Conservation (phyloP, 1,140 invertebrate genomes). For the Magallana angulata region DNA sequence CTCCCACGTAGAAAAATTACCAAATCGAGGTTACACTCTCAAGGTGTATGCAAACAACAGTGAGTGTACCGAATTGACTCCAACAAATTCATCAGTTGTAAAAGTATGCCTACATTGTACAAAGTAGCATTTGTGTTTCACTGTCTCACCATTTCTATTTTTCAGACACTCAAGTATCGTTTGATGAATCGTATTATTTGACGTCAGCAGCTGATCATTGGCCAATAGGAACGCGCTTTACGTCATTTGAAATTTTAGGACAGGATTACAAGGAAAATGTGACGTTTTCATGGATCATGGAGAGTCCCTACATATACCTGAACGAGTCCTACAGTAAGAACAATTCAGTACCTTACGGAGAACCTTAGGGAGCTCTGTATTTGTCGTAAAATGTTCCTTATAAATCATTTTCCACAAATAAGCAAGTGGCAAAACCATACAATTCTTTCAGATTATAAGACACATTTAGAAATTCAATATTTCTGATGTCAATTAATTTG, state of each 20-base stretch:
- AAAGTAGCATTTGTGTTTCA: too few species aligned
- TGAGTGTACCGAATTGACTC: neutral
- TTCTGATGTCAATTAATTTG: too few species aligned
- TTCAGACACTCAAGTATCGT: neutral
- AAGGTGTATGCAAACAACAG: slow-evolving; percentile 5
- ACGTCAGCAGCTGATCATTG: slow-evolving; percentile 3
- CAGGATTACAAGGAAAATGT: slow-evolving; percentile 23
- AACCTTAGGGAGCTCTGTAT: too few species aligned
- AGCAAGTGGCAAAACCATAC: too few species aligned
- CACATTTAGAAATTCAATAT: too few species aligned
- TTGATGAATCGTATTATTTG: neutral
- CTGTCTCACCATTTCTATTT: too few species aligned
- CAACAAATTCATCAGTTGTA: neutral
- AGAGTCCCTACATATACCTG: neutral
- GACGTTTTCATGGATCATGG: neutral
- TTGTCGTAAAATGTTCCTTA: too few species aligned
- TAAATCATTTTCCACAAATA: too few species aligned
- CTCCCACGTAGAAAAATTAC: neutral
- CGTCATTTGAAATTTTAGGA: neutral
- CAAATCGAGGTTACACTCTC: neutral
- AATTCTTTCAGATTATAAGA: too few species aligned
- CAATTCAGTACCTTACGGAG: neutral
- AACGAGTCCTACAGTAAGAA: slow-evolving; percentile 6
- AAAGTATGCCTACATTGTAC: too few species aligned
- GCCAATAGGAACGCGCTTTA: neutral